Evolutionary conservation across 2,113 vertebrate genomes (phyloP).

Genomic region (Protobothrops mucrosquamatus): DNA sequence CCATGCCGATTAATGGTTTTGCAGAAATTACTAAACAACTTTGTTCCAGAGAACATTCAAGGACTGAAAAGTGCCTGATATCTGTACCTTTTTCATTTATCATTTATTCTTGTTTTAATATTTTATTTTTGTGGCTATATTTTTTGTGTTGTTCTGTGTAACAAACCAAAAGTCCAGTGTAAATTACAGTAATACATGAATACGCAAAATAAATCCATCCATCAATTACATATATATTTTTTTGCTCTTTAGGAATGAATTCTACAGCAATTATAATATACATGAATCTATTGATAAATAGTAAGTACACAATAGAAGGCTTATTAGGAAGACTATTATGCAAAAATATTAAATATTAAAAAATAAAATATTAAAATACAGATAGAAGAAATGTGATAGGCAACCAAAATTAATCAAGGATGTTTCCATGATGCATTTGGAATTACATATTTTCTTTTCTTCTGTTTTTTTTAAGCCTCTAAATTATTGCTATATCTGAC

Average conservation of each 20-base stretch:
- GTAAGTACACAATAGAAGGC: not conserved
- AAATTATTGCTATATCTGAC: constrained; percentile 14
- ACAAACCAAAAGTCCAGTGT: not conserved
- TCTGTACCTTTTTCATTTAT: not conserved
- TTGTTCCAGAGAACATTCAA: not conserved
- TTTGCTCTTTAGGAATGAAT: not conserved
- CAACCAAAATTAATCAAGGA: not conserved
- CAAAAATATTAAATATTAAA: too few species aligned
- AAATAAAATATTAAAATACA: not conserved
- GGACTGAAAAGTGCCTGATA: not conserved
- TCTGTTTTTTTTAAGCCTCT: not conserved
- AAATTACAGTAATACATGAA: not conserved
- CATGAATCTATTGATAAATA: not conserved
- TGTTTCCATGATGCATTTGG: not conserved
- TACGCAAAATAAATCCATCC: not conserved
- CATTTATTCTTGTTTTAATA: not conserved
- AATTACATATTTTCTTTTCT: not conserved
- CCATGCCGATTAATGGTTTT: not conserved
- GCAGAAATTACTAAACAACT: not conserved
- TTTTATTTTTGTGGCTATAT: not conserved
- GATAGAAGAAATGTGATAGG: not conserved
- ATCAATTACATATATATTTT: not conserved
- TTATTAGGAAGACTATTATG: not conserved
- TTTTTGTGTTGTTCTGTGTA: not conserved
- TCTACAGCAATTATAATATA: not conserved